Percentiles rank a stretch among this genome's conserved stretches.
phyloP scores from a whole-genome alignment of 2,113 vertebrate genomes.

The Planiliza haematocheilus region DNA sequence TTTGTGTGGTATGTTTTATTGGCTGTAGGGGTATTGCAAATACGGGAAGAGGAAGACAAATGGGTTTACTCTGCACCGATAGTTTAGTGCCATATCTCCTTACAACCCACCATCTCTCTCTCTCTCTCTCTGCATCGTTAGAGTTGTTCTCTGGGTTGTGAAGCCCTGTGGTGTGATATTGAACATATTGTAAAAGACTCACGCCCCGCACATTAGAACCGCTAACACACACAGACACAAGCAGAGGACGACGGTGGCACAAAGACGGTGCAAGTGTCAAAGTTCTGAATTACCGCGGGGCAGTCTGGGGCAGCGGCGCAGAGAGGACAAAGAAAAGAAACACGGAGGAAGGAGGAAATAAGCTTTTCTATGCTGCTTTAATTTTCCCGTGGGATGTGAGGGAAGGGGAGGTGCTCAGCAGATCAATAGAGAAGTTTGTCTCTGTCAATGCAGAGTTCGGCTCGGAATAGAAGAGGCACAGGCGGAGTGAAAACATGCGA shows the following conservation, averaged over 20 bases:
- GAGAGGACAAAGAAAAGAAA: conserved; percentile 60
- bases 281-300: conserved; percentile 69
- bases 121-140: conserved; percentile 60
- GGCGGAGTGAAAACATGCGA: conserved; percentile 33
- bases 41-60: conserved; percentile 71
- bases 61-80: conserved; percentile 72
- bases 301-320: conserved; percentile 70
- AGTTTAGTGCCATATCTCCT: conserved; percentile 62
- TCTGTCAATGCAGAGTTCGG: conserved; percentile 56
- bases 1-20: conserved; percentile 66
- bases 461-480: conserved; percentile 48
- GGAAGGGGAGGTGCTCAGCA: conserved; percentile 45
- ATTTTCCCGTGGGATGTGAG: conserved; percentile 66
- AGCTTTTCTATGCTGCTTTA: conserved; percentile 61
- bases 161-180: conserved; percentile 77
- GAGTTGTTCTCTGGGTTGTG: conserved; percentile 65
- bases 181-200: conserved; percentile 78
- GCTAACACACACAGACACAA: conserved; percentile 48
- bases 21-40: conserved; percentile 67
- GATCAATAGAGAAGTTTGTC: conserved; percentile 73
- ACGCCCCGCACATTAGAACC: conserved; percentile 70
- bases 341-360: conserved; percentile 40
- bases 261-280: conserved; percentile 43
- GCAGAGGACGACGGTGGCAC: conserved; percentile 23
- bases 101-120: conserved; percentile 56